Conservation (phyloP, 2,113 vertebrate genomes). For the Neopipo cinnamomea region DNA sequence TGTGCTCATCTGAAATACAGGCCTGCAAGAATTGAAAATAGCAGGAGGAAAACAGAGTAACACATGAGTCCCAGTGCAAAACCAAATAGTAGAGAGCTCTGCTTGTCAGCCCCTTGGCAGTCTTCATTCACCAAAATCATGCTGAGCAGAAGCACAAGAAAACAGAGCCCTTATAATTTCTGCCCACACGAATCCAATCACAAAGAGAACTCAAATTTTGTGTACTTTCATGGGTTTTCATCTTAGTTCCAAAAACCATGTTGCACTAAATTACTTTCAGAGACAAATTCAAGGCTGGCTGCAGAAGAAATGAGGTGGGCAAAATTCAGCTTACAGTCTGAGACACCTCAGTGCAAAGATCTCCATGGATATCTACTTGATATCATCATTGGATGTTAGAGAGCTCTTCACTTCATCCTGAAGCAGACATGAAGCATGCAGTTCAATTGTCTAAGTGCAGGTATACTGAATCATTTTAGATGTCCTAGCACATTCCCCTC, state of each 20-base stretch:
- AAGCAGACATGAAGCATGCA: background rate
- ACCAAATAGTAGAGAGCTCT: background rate
- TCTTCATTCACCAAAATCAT: background rate
- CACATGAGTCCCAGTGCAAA: background rate
- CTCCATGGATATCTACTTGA: background rate
- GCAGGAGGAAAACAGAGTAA: slow-evolving; percentile 2
- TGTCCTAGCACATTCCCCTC: background rate
- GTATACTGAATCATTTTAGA: background rate
- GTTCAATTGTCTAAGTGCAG: background rate
- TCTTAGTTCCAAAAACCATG: background rate
- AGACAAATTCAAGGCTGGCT: background rate
- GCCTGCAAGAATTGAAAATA: background rate
- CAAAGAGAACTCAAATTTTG: background rate
- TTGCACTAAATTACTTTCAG: background rate
- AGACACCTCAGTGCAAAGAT: background rate
- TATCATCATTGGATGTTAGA: background rate
- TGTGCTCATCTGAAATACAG: slow-evolving; percentile 14
- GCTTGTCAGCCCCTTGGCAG: background rate
- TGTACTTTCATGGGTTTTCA: background rate
- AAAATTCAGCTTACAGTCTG: background rate
- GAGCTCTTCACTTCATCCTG: background rate
- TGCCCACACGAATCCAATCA: background rate
- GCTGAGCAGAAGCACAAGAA: background rate
- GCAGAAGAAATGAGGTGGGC: background rate
- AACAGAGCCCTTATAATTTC: background rate